Base-by-base conservation (phyloP, 2,888 invertebrate species). In the Chydorus sphaericus region DNA sequence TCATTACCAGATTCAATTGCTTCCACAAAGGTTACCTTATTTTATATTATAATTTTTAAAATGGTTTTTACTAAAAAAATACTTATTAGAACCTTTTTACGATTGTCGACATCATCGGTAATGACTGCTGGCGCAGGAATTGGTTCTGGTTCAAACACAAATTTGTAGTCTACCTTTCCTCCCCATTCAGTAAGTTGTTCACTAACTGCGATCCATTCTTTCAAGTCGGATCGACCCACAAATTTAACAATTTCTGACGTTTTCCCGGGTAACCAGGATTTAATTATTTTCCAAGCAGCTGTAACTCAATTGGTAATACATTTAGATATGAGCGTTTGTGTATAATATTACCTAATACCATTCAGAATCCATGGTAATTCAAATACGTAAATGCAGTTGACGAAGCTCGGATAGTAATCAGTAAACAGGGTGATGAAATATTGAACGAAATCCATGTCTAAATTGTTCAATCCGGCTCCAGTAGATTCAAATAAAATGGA, bases 331-430 rank as follows among this genome's bases (percentile, higher is more conserved):
- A n/a, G n/a, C n/a, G n/a, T n/a, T n/a, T n/a, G n/a, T n/a, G n/a
- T n/a, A n/a, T 18, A 39, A 39, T 39, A 8, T 18, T 18, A 7
- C 16, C 18, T 39, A n/a, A 73, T 72, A 84, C 84, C 82, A 65
- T 83, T 89, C 59, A 94, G 70, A 1, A 93, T 80, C 93, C 93
- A 94, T 0, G 93, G 89, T 85, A 94, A 87, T 68, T 94, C 91
- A 68, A 78, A 89, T 55, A 94, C 84, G 33, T 94, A 73, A 62
- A 94, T 90, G 66, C 88, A 88, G 65, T 90, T 92, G 60, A 90
- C 70, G 65, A 85, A 82, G 68, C 79, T 79, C 0, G 94, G 94
- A 70, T 92, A 94, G 67, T 92, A 91, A 18, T 77, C 73, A 68
- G 92, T 91, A 66, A 93, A 88, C 23, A 90, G 75, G 20, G 79